Conservation (phyloP, 2,113 vertebrate genomes). For the Xiphias gladius region DNA sequence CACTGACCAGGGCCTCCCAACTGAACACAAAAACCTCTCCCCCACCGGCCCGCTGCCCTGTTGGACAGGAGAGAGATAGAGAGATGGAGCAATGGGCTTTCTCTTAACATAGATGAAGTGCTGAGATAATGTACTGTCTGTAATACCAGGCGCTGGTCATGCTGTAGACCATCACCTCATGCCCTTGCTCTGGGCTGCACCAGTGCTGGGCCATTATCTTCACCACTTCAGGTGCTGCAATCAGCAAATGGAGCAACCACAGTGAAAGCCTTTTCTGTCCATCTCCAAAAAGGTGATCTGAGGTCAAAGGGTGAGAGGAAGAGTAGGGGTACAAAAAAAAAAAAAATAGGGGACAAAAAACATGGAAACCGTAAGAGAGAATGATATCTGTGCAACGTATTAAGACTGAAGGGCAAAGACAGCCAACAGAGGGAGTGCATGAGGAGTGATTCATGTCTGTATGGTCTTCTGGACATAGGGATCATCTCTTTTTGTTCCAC, state of each 20-base stretch:
- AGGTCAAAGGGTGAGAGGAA: conserved; percentile 50
- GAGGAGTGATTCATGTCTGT: background rate
- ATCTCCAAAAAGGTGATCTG: conserved; percentile 43
- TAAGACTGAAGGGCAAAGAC: conserved; percentile 13
- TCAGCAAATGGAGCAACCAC: conserved; percentile 63
- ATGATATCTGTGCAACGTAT: background rate
- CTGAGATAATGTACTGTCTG: conserved; percentile 59
- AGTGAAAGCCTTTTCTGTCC: conserved; percentile 58
- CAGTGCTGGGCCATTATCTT: conserved; percentile 65
- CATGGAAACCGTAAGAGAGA: conserved; percentile 22
- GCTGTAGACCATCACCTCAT: conserved; percentile 57
- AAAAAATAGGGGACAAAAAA: background rate
- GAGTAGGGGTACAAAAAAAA: conserved; percentile 9
- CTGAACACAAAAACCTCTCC: background rate
- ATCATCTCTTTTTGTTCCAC: background rate
- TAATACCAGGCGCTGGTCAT: conserved; percentile 54
- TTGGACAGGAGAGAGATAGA: background rate
- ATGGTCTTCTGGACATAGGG: background rate
- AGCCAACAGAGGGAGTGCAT: background rate
- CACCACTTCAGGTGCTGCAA: conserved; percentile 58
- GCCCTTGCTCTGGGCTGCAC: conserved; percentile 45
- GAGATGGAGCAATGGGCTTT: conserved; percentile 12
- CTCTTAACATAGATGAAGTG: conserved; percentile 53
- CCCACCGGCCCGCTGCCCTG: background rate
- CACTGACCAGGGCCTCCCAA: conserved; percentile 15